phyloP scores from a whole-genome alignment of 2,113 vertebrate species.

The Gavia stellata region DNA sequence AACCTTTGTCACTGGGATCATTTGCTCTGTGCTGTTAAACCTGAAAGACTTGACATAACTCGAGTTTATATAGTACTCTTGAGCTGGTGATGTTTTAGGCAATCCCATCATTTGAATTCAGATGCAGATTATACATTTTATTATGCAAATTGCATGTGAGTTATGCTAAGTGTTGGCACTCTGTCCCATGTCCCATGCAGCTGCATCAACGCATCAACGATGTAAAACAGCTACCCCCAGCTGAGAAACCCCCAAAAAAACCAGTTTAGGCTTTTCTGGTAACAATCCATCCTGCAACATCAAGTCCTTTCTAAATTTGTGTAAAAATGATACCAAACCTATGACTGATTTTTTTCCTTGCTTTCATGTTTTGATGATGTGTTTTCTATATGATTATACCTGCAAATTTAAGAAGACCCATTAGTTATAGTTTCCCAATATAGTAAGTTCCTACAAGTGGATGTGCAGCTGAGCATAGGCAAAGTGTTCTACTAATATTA shows the following conservation, averaged over 20 bases:
- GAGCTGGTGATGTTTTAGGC: not conserved
- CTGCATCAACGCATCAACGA: rapidly evolving
- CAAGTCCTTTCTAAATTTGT: not conserved
- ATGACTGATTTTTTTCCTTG: not conserved
- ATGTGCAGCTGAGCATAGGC: not conserved
- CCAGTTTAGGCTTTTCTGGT: rapidly evolving
- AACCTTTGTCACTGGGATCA: not conserved
- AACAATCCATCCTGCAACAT: not conserved
- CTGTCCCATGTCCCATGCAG: too few relatives aligned
- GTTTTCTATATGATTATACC: not conserved
- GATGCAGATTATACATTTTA: not conserved
- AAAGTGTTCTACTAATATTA: not conserved
- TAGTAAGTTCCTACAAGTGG: not conserved
- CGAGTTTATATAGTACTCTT: not conserved
- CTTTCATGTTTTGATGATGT: not conserved
- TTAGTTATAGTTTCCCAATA: not conserved
- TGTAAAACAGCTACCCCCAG: not conserved
- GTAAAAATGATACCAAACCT: not conserved
- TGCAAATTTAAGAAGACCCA: not conserved
- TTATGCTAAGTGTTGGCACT: not conserved
- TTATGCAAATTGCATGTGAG: not conserved
- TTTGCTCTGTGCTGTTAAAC: not conserved
- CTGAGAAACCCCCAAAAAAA: not conserved
- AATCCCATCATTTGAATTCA: not conserved
- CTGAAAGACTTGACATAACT: not conserved